phyloP scores from a whole-genome alignment of 2,113 vertebrate genomes.

The Scomber colias region DNA sequence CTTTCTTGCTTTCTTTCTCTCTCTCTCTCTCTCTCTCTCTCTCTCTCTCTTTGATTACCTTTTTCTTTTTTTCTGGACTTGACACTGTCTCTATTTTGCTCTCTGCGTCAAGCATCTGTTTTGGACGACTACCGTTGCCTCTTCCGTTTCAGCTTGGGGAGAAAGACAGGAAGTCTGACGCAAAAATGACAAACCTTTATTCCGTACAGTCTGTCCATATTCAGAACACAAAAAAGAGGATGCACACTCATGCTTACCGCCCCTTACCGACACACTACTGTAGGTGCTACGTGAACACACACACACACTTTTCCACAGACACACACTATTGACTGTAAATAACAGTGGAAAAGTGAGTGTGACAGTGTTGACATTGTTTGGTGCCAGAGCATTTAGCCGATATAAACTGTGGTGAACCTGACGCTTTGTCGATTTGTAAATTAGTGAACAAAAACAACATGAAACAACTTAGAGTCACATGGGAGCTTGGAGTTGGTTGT shows the following conservation, averaged over 20 bases:
- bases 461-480: no score
- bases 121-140: constrained; percentile 25
- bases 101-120: constrained; percentile 30
- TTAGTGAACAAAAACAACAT: neutral
- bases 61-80: neutral
- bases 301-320: neutral
- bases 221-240: constrained; percentile 46
- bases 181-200: constrained; percentile 48
- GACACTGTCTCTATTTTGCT: constrained; percentile 5
- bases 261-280: neutral
- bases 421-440: no score
- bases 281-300: neutral
- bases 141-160: constrained; percentile 51
- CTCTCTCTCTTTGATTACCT: neutral
- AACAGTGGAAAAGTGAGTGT: neutral
- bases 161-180: constrained; percentile 76
- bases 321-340: neutral
- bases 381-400: no score
- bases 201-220: constrained; percentile 14
- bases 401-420: no score
- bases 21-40: neutral
- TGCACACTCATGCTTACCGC: constrained; percentile 28
- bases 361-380: no score
- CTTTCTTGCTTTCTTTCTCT: neutral
- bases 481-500: no score